Base-by-base conservation (phyloP, 2,888 invertebrate species). In the Monoplex corrugatus region DNA sequence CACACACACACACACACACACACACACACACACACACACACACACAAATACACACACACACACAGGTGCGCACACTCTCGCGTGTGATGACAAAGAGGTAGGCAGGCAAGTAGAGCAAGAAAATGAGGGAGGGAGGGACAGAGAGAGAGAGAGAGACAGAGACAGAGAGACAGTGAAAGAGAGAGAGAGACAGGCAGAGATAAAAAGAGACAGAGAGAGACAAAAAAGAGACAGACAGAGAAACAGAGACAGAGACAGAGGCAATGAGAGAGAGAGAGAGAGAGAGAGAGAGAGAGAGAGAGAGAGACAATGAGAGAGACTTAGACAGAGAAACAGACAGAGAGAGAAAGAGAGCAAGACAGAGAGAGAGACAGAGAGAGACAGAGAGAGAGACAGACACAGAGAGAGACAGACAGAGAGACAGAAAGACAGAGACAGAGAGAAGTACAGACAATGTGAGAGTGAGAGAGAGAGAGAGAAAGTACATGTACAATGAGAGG, bases 361-460 rank as follows among this genome's bases (percentile, higher is more conserved):
- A 45, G 86, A 32, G 63, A 68, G 84, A 44, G 84, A 45, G 84
- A 45, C 44, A 44, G 43, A 44, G 84, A 32, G 44, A 84, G 38
- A 84, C 45, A 44, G 43, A 43, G 8, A 78, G 78, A 78, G 8
- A 38, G 78, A 78, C 2, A 68, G 63, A 68, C 23, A 6, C 3
- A 68, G 63, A 68, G 13, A 68, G 63, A 75, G 35, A 75, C 35
- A 75, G 75, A 75, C 28, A 32, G 75, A 82, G 35, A 35, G 28
- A 84, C 19, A 38, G 43, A 87, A n/a, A 40, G 50, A 35, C 35
- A 28, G 38, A 35, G 32, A 38, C 28, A 80, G 13, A 57, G 68
- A 57, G 8, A 35, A 1, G n/a, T 8, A 57, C 38, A 38, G 35
- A 32, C 32, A 35, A 32, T n/a, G 57, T 35, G 57, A 50, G 57